phyloP scores from a whole-genome alignment of 2,113 vertebrate genomes.

The Pandion haliaetus region DNA sequence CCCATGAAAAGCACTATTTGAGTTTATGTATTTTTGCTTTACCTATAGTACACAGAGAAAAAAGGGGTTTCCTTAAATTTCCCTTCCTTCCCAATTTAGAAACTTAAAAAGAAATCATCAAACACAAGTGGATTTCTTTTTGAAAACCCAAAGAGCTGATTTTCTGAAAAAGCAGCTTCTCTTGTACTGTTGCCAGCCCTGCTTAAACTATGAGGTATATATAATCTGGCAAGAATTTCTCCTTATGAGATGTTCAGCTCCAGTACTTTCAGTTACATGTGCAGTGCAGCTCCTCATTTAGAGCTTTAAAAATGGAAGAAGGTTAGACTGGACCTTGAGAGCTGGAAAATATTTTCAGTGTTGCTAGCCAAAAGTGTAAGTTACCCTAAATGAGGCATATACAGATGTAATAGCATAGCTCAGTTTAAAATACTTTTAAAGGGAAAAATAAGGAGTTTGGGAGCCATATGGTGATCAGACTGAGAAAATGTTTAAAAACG shows the following conservation, averaged over 20 bases:
- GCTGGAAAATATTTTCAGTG: constrained; percentile 54
- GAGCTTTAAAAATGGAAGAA: constrained; percentile 62
- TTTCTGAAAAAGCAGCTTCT: constrained; percentile 55
- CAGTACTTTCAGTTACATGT: constrained; percentile 53
- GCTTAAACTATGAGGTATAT: constrained; percentile 45
- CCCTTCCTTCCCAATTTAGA: background rate
- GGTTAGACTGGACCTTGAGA: constrained; percentile 56
- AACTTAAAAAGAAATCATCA: background rate
- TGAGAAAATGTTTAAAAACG: constrained; percentile 50
- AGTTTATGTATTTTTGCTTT: background rate
- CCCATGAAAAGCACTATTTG: background rate
- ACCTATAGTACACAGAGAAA: background rate
- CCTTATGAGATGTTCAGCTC: constrained; percentile 55
- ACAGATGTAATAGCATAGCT: constrained; percentile 61
- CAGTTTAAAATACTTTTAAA: constrained; percentile 54
- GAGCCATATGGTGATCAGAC: constrained; percentile 59
- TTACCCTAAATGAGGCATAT: constrained; percentile 65
- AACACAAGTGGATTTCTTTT: background rate
- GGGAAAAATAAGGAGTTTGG: constrained; percentile 47
- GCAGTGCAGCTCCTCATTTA: constrained; percentile 58
- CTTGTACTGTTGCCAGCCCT: constrained; percentile 4
- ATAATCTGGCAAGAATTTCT: constrained; percentile 55
- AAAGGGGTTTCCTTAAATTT: background rate
- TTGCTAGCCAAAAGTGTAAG: constrained; percentile 60
- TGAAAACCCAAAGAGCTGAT: background rate